These are phyloP conservation scores for Plodia interpunctella DNA, from an alignment of 1,140 invertebrate genomes.

Conservation along the genomic window DNA sequence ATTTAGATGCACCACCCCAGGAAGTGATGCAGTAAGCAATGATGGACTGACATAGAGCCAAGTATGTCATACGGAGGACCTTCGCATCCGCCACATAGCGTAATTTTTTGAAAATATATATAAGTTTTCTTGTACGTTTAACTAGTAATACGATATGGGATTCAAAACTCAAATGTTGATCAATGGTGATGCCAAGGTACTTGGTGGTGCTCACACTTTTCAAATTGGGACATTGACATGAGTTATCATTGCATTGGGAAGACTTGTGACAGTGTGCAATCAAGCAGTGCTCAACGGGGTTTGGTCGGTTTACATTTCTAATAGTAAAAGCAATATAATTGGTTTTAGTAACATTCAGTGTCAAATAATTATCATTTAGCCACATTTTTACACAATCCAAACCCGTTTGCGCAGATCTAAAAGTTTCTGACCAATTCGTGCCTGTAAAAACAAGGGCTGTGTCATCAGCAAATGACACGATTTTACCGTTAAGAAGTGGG, in stretches of 20 bases:
- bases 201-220: not conserved
- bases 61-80: constrained; percentile 6
- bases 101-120: constrained; percentile 18
- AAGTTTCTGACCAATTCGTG: constrained; percentile 6
- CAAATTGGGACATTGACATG: constrained; percentile 6
- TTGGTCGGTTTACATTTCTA: not conserved
- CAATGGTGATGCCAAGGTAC: constrained; percentile 6
- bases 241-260: not conserved
- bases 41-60: constrained; percentile 11
- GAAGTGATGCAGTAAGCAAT: constrained; percentile 7
- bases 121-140: constrained; percentile 10
- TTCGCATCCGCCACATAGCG: constrained; percentile 9
- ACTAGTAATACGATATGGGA: constrained; percentile 10
- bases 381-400: constrained; percentile 7
- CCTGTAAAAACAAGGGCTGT: constrained; percentile 17
- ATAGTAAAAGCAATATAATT: constrained; percentile 13
- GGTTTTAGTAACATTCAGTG: constrained; percentile 16
- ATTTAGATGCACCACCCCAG: not conserved
- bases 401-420: not conserved
- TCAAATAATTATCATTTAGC: constrained; percentile 10
- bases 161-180: constrained; percentile 10
- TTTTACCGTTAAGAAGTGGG: not conserved
- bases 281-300: not conserved
- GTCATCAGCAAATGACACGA: constrained; percentile 14
- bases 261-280: constrained; percentile 3